A percentile compares a stretch with the other conserved stretches of the same genome.
phyloP scores from a whole-genome alignment of 2,888 invertebrate genomes.

The Microctonus brassicae region DNA sequence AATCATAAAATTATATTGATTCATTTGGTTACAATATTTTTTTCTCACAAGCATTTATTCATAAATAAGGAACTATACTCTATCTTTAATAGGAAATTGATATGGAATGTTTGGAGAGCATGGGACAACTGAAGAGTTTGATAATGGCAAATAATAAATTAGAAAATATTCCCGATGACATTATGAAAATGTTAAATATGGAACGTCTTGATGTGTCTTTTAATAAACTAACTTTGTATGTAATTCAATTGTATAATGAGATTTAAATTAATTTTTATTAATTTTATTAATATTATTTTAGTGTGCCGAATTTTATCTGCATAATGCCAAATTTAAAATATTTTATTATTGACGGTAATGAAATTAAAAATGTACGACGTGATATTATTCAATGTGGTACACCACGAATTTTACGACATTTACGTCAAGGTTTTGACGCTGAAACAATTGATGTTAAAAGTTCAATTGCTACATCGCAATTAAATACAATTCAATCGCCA shows the following conservation, averaged over 20 bases:
- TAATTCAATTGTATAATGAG: conserved; percentile 30
- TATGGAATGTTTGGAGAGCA: conserved; percentile 78
- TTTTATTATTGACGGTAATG: conserved; percentile 88
- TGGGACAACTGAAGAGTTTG: conserved; percentile 80
- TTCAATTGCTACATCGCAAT: conserved; percentile 63
- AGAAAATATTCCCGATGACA: conserved; percentile 81
- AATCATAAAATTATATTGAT: too few relatives aligned
- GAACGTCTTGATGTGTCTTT: conserved; percentile 88
- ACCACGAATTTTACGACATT: conserved; percentile 81
- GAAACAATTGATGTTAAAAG: conserved; percentile 64
- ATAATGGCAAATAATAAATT: conserved; percentile 89
- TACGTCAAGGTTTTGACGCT: conserved; percentile 76
- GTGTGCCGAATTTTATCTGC: conserved; percentile 79
- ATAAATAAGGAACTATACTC: too few relatives aligned
- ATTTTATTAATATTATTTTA: conserved; percentile 55
- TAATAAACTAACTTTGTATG: conserved; percentile 76
- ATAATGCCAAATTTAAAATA: conserved; percentile 84
- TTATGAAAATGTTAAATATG: conserved; percentile 80
- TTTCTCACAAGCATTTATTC: too few relatives aligned
- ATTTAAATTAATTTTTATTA: background rate
- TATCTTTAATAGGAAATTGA: conserved; percentile 76
- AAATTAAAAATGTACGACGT: conserved; percentile 82
- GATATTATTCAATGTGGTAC: conserved; percentile 91
- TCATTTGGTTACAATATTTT: too few relatives aligned
- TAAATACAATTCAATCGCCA: conserved; percentile 66